Evolutionary conservation across 2,797 vertebrate genomes (phyloP).

Genomic region (Myripristis jacobus): DNA sequence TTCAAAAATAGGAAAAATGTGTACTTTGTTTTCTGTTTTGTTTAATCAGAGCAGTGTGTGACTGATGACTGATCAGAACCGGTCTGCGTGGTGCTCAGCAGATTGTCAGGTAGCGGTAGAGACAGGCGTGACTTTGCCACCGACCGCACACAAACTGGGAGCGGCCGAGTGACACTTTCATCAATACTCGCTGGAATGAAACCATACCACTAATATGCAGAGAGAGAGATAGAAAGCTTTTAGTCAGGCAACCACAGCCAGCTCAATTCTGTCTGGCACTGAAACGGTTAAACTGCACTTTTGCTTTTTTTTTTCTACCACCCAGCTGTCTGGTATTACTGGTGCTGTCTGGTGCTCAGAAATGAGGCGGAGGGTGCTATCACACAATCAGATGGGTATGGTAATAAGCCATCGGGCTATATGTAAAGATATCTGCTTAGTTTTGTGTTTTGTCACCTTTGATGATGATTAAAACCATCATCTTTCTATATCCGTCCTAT

Average conservation of each 20-base stretch:
- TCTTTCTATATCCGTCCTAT: conserved; percentile 28
- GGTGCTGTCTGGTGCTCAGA: conserved; percentile 67
- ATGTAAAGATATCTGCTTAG: conserved; percentile 32
- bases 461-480: conserved; percentile 10
- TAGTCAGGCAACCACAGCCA: conserved; percentile 81
- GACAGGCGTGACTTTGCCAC: conserved; percentile 69
- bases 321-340: conserved; percentile 73
- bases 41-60: conserved; percentile 3
- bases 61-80: neutral
- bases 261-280: conserved; percentile 79
- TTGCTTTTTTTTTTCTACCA: conserved; percentile 70
- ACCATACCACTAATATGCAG: conserved; percentile 66
- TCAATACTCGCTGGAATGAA: conserved; percentile 65
- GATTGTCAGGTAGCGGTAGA: conserved; percentile 59
- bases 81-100: neutral
- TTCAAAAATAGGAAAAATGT: neutral
- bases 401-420: conserved; percentile 44
- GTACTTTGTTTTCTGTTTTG: neutral
- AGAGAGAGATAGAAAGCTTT: conserved; percentile 70
- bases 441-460: conserved; percentile 6
- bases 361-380: conserved; percentile 70
- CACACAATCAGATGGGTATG: conserved; percentile 52
- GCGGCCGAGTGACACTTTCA: conserved; percentile 66
- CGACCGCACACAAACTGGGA: conserved; percentile 40
- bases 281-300: conserved; percentile 86